Percentiles rank a stretch among this genome's conserved stretches.
phyloP scores from a whole-genome alignment of 2,797 vertebrate species.

The Cirrhinus mrigala region DNA sequence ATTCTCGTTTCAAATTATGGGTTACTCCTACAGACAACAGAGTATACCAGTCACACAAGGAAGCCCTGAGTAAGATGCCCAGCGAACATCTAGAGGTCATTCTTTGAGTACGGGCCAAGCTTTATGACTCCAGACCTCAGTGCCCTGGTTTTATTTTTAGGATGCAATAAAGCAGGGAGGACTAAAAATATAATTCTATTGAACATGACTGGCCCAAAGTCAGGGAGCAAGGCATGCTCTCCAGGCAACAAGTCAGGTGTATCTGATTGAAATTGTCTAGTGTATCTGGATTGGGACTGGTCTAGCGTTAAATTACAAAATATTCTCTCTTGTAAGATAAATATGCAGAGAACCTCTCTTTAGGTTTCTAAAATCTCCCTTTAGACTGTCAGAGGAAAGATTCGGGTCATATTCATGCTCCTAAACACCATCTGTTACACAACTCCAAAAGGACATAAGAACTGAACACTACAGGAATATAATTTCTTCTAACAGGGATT shows the following conservation, averaged over 20 bases:
- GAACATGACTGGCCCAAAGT: constrained; percentile 48
- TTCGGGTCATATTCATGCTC: constrained; percentile 15
- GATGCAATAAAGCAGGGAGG: constrained; percentile 53
- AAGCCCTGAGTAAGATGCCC: neutral
- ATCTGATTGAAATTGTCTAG: constrained; percentile 15
- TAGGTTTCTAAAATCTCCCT: constrained; percentile 41
- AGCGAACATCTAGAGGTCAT: constrained; percentile 27
- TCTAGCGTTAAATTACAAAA: constrained; percentile 50
- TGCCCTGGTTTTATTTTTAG: constrained; percentile 62
- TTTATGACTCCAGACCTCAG: constrained; percentile 43
- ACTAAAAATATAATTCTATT: constrained; percentile 55
- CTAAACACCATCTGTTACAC: constrained; percentile 41
- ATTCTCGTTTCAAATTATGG: neutral
- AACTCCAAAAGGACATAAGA: constrained; percentile 40
- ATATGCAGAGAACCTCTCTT: constrained; percentile 29
- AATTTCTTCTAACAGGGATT: constrained; percentile 22
- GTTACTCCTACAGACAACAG: neutral
- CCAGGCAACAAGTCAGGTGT: constrained; percentile 30
- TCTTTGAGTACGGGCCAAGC: constrained; percentile 13
- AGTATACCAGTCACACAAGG: neutral
- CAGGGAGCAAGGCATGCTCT: constrained; percentile 15
- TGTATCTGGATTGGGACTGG: neutral
- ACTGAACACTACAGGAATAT: constrained; percentile 19
- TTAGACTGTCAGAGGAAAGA: constrained; percentile 35
- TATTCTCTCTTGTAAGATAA: constrained; percentile 21